Evolutionary conservation across 2,797 vertebrate species (phyloP), one percentile per base, ranked within the genome.

Genomic region (Microchirus variegatus): DNA sequence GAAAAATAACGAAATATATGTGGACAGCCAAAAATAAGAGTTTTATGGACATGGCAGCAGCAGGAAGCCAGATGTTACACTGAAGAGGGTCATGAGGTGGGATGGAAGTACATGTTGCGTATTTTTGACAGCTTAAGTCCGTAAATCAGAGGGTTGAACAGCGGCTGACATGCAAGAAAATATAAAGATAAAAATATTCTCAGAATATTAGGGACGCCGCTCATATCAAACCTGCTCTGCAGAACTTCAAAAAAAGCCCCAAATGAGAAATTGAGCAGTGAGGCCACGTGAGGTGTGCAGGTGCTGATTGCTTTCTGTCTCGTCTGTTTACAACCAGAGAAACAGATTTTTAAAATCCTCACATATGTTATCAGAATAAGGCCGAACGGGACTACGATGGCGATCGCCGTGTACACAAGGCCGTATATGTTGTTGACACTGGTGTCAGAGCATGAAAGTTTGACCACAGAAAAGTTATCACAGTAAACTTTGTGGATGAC

Each of bases 111-210:
- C 11, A 41, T 41, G 40, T 41, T 15, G 9, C 40, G 53, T 0
- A 84, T 75, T 43, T 78, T 75, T 3, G 56, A 37, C n/a, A 77
- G 10, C 1, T 67, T 67, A 4, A 77, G 41, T 13, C 75, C 80
- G 26, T 78, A 79, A 19, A 83, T 9, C 1, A 81, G 5, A 9
- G 80, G 80, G 13, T 50, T 78, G 1, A 85, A 38, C 1, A 83
- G 17, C 1, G 80, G 80, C 36, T 73, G 75, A 9, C 38, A 50
- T 1, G 52, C 73, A 0, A 83, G 16, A 5, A 66, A 85, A 26
- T 83, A 70, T 4, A 80, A 19, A 0, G 80, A 77, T 2, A 83
- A 26, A 8, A 80, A 9, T 0, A 75, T 41, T 0, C 59, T 43
- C 9, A 79, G 12, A 5, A 52, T 9, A 0, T 8, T 45, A 5